Percentiles rank a stretch among this genome's conserved stretches.
Conservation (phyloP, 2,797 vertebrate species). For the Parambassis ranga region DNA sequence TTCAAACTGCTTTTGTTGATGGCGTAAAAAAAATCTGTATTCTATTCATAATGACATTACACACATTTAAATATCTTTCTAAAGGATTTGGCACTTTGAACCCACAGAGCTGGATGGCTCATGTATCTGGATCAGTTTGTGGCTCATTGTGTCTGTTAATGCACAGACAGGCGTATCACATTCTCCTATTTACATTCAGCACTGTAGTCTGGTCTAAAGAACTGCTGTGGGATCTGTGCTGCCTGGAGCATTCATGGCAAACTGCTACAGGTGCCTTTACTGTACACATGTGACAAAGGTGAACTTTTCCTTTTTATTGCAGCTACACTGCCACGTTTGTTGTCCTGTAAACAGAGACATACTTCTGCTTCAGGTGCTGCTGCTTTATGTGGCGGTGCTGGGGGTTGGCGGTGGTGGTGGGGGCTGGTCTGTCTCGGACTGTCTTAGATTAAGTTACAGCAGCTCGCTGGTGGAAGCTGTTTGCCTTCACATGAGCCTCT, state of each 20-base stretch:
- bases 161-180: too few relatives aligned
- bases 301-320: constrained; percentile 59
- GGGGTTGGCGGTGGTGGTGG: too few relatives aligned
- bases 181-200: not conserved
- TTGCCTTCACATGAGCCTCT: constrained; percentile 66
- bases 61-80: too few relatives aligned
- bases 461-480: constrained; percentile 57
- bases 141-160: too few relatives aligned
- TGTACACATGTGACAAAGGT: constrained; percentile 38
- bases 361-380: constrained; percentile 29
- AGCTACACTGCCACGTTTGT: constrained; percentile 16
- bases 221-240: constrained; percentile 12
- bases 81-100: too few relatives aligned
- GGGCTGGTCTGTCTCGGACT: constrained; percentile 24
- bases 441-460: constrained; percentile 67
- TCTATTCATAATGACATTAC: too few relatives aligned
- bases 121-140: too few relatives aligned
- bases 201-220: not conserved
- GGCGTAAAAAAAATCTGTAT: too few relatives aligned
- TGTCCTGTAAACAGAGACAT: constrained; percentile 53
- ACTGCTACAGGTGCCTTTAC: constrained; percentile 7
- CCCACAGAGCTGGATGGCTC: too few relatives aligned
- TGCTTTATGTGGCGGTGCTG: constrained; percentile 11
- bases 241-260: not conserved
- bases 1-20: constrained; percentile 8